Percentiles rank a stretch among this genome's conserved stretches.
These are phyloP conservation scores for Procavia capensis DNA, from an alignment of 2,113 vertebrate genomes.

Conservation along the genomic window DNA sequence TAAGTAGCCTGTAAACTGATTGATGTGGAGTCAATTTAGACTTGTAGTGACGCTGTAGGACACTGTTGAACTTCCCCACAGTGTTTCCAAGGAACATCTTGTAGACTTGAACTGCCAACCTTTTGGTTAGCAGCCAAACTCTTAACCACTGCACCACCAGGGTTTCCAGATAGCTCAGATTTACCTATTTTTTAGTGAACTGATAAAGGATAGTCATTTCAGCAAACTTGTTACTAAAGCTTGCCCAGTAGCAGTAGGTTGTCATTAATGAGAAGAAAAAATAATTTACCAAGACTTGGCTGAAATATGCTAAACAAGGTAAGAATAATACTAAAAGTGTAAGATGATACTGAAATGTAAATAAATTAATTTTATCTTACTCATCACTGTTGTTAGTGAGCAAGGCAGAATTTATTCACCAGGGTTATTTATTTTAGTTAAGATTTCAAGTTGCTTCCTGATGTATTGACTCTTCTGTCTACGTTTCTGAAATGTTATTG, in stretches of 20 bases:
- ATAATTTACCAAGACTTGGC: slow-evolving; percentile 28
- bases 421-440: slow-evolving; percentile 50
- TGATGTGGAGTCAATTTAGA: no score
- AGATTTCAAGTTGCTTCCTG: slow-evolving; percentile 19
- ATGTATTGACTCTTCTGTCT: background rate
- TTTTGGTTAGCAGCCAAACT: no score
- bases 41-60: no score
- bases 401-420: slow-evolving; percentile 15
- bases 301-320: slow-evolving; percentile 9
- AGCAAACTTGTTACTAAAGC: slow-evolving; percentile 37
- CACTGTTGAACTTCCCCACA: no score
- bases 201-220: background rate
- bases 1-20: no score
- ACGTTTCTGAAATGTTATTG: slow-evolving; percentile 56
- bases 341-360: background rate
- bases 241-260: background rate
- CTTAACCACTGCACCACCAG: no score
- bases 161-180: background rate
- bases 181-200: background rate
- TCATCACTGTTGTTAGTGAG: background rate
- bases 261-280: slow-evolving; percentile 19
- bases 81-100: no score
- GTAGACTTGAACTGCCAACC: no score
- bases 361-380: slow-evolving; percentile 40
- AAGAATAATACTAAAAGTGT: slow-evolving; percentile 45